Evolutionary conservation across 1,140 invertebrate species (phyloP).

Genomic region (Zaprionus taronus): DNA sequence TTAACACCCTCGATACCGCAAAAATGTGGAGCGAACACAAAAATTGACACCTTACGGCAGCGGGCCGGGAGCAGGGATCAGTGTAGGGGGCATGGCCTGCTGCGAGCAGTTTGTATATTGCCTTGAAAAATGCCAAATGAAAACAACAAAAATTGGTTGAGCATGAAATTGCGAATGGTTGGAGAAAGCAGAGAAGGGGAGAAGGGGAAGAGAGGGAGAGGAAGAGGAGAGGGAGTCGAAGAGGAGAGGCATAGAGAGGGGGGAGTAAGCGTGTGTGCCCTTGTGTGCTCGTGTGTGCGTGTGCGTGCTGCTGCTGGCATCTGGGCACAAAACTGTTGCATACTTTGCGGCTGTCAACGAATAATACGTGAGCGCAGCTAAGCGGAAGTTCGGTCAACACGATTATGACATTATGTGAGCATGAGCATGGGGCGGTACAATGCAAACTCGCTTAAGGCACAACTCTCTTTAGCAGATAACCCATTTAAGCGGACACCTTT

Average conservation of each 20-base stretch:
- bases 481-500: too few relatives aligned
- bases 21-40: slow-evolving; percentile 58
- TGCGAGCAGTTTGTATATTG: slow-evolving; percentile 46
- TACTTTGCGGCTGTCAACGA: slow-evolving; percentile 48
- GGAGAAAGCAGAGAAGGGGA: not conserved
- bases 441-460: not conserved
- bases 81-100: slow-evolving; percentile 13
- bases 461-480: too few relatives aligned
- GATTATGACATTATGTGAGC: slow-evolving; percentile 59
- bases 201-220: not conserved
- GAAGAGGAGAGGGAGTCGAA: not conserved
- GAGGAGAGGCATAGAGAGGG: not conserved
- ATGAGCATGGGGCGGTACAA: not conserved
- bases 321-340: slow-evolving; percentile 59
- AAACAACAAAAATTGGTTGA: slow-evolving; percentile 77
- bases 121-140: slow-evolving; percentile 66
- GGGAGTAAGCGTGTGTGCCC: not conserved
- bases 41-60: slow-evolving; percentile 63
- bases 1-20: slow-evolving; percentile 61
- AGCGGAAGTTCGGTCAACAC: slow-evolving; percentile 44
- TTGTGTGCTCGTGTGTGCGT: slow-evolving; percentile 3
- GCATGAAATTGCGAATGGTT: slow-evolving; percentile 71
- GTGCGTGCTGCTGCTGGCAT: slow-evolving; percentile 3
- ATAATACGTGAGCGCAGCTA: slow-evolving; percentile 59
- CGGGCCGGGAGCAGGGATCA: not conserved